phyloP scores from a whole-genome alignment of 1,140 invertebrate species.

The Diuraphis noxia region DNA sequence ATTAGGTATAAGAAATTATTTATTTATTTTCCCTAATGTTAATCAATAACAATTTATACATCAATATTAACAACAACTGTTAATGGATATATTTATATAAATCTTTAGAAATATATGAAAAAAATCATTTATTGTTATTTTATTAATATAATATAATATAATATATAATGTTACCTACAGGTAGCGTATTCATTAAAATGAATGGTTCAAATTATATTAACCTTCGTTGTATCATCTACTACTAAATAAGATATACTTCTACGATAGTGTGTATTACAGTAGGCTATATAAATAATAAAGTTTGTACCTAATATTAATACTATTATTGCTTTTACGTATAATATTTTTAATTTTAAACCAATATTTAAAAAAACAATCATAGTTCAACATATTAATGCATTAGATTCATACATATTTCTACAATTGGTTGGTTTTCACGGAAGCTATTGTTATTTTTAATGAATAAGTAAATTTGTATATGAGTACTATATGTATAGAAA shows the following conservation, averaged over 20 bases:
- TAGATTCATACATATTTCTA: not conserved
- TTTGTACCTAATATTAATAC: too few species aligned
- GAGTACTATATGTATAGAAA: not conserved
- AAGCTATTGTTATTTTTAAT: not conserved
- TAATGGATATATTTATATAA: not conserved
- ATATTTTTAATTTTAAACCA: not conserved
- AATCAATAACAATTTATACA: not conserved
- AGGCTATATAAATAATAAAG: not conserved
- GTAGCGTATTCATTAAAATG: not conserved
- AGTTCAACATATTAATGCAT: not conserved
- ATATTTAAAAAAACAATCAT: not conserved
- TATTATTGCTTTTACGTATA: too few species aligned
- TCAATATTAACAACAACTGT: not conserved
- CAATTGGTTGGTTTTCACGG: too few species aligned
- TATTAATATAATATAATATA: too few species aligned
- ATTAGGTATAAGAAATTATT: not conserved
- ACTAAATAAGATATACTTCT: not conserved
- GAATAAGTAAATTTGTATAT: not conserved
- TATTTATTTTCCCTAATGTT: not conserved
- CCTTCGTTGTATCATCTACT: not conserved
- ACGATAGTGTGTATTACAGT: not conserved
- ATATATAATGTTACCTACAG: too few species aligned
- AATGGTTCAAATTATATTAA: not conserved
- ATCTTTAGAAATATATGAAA: not conserved
- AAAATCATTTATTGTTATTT: not conserved